Evolutionary conservation across 23 tunicate species (phyloP).

Genomic region (Clavelina lepadiformis): DNA sequence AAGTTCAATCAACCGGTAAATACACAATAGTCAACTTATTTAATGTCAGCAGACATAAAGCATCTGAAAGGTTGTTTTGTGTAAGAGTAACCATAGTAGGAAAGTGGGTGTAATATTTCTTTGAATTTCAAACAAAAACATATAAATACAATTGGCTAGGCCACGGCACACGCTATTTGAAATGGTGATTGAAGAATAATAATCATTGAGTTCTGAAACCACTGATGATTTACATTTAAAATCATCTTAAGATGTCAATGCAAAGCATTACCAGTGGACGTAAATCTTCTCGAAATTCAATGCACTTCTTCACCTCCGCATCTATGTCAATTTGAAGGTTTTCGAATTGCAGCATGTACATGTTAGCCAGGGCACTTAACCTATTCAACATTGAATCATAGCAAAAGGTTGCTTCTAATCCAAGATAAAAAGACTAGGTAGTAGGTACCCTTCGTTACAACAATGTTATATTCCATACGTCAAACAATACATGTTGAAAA

Average conservation of each 20-base stretch:
- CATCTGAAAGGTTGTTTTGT: neutral
- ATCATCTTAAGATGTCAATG: too few relatives aligned
- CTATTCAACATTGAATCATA: constrained; percentile 18
- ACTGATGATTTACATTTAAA: too few relatives aligned
- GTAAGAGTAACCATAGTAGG: too few relatives aligned
- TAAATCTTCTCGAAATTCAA: constrained; percentile 36
- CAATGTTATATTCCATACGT: neutral
- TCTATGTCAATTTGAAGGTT: constrained; percentile 64
- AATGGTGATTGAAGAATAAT: too few relatives aligned
- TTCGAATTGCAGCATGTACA: constrained; percentile 50
- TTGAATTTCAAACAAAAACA: too few relatives aligned
- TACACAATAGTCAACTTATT: too few relatives aligned
- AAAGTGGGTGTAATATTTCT: neutral
- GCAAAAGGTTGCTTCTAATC: too few relatives aligned
- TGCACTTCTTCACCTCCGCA: constrained; percentile 38
- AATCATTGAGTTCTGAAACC: too few relatives aligned
- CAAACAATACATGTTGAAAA: neutral
- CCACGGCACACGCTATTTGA: too few relatives aligned
- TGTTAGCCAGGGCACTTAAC: constrained; percentile 47
- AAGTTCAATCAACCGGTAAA: too few relatives aligned
- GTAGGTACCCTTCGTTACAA: neutral
- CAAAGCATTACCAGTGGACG: constrained; percentile 94
- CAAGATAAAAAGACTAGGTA: too few relatives aligned
- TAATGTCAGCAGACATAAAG: too few relatives aligned
- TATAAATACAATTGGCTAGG: neutral